These are phyloP conservation scores for Andrena hattorfiana DNA, from an alignment of 2,888 invertebrate genomes.

Conservation along the genomic window DNA sequence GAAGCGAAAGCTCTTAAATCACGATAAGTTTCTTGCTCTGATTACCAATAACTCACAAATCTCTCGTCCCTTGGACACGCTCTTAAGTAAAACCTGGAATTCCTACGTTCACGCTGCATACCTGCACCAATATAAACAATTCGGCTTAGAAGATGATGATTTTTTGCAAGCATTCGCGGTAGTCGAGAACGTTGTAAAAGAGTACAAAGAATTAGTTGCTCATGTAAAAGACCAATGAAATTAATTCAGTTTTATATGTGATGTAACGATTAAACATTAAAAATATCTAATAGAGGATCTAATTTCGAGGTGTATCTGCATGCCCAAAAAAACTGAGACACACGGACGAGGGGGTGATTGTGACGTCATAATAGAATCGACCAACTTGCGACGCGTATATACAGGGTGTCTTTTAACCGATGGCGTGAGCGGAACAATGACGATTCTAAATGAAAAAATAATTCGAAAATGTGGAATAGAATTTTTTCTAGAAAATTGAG, in stretches of 20 bases:
- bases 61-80: conserved; percentile 81
- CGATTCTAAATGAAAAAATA: too few species aligned
- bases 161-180: conserved; percentile 86
- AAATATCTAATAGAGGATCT: not conserved
- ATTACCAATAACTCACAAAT: conserved; percentile 85
- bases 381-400: conserved; percentile 30
- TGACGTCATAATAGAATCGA: conserved; percentile 68
- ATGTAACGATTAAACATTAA: too few species aligned
- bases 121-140: conserved; percentile 86
- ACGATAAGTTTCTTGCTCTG: conserved; percentile 84
- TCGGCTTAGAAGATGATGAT: conserved; percentile 85
- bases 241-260: not conserved
- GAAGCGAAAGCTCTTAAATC: conserved; percentile 81
- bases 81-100: conserved; percentile 85
- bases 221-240: conserved; percentile 12
- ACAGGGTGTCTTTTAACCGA: too few species aligned
- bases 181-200: conserved; percentile 85
- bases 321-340: not conserved
- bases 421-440: too few species aligned
- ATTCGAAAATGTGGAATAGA: too few species aligned
- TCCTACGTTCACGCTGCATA: conserved; percentile 85
- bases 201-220: conserved; percentile 81
- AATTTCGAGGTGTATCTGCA: not conserved
- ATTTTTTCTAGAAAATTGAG: too few species aligned
- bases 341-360: conserved; percentile 33